Percentiles rank a stretch among this genome's conserved stretches.
Conservation (phyloP, 2,113 vertebrate species). For the Albula glossodonta region DNA sequence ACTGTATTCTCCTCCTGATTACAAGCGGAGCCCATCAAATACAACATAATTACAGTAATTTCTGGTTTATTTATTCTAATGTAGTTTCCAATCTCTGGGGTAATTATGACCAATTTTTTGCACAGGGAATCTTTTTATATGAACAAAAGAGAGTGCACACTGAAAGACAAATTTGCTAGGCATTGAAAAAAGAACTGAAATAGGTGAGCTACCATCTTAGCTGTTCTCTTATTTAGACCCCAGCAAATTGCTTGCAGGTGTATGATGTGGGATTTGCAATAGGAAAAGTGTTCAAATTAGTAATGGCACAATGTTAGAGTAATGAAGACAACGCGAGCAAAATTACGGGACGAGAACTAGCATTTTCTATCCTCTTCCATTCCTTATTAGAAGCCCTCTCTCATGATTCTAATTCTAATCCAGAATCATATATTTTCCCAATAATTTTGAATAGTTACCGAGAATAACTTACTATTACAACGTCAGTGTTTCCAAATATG, state of each 20-base stretch:
- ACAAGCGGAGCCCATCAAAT: conserved; percentile 99
- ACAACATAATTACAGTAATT: conserved; percentile 99
- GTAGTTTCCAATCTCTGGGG: conserved; percentile 99
- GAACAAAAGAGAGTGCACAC: conserved; percentile 98
- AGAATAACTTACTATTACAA: conserved; percentile 20
- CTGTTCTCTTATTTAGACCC: conserved; percentile 87
- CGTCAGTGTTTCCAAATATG: conserved; percentile 54
- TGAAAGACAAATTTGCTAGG: conserved; percentile 97
- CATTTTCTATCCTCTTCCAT: conserved; percentile 58
- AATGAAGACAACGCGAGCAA: conserved; percentile 87
- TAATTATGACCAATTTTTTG: conserved; percentile 99
- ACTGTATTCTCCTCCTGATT: conserved; percentile 99
- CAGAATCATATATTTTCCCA: conserved; percentile 30
- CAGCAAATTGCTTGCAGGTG: conserved; percentile 99
- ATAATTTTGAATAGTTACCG: conserved; percentile 11
- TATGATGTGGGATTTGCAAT: conserved; percentile 91
- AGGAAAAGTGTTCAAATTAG: conserved; percentile 91
- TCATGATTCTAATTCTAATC: conserved; percentile 6
- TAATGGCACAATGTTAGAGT: conserved; percentile 90
- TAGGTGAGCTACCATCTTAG: conserved; percentile 93
- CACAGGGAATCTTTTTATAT: conserved; percentile 97
- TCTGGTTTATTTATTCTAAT: conserved; percentile 99
- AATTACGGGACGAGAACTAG: conserved; percentile 83
- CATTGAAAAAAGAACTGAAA: conserved; percentile 82
- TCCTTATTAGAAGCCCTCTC: conserved; percentile 46